Base-by-base conservation (phyloP, 2,113 vertebrate species). In the Mesocricetus auratus region DNA sequence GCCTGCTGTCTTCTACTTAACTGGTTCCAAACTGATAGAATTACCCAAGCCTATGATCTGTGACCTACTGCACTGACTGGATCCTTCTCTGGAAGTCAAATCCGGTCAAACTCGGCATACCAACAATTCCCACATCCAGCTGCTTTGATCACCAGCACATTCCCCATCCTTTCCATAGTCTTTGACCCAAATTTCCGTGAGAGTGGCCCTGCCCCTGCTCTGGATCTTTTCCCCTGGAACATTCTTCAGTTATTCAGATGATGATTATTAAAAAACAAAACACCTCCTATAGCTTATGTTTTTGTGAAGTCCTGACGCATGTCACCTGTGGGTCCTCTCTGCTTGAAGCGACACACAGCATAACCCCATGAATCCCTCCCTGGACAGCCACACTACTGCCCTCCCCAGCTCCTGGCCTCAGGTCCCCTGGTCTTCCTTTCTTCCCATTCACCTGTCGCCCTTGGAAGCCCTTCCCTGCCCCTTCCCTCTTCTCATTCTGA, bases 141-240 rank as follows among this genome's bases (percentile, higher is more conserved):
- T 60, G 0, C 39, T 19, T 73, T 92, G n/a, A 42, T 93, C 29
- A 92, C 50, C 8, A 7, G 56, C 29, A 11, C 42, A 31, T 69
- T 47, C 26, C 68, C 33, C 39, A 47, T 36, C 58, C 17, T 83
- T 22, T 42, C 45, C 33, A 26, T 93, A 12, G 7, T 31, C 45
- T 91, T 47, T 58, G 12, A 74, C 39, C 19, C 73, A 3, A 29
- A 33, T 45, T 47, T 10, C 1, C 69, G 22, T 12, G 1, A n/a
- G 78, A 42, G 24, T 47, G 29, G 3, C 66, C 15, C 4, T 87
- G 50, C 39, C 45, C n/a, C 11, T 64, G 33, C 39, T 5, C 0
- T 66, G 2, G 0, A 29, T 31, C 5, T 4, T 31, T 13, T 6
- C 21, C 77, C 26, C 3, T 19, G 1, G 0, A 9, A n/a, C 6